Evolutionary conservation across 2,888 invertebrate genomes (phyloP).

Genomic region (Fragum whitleyi): DNA sequence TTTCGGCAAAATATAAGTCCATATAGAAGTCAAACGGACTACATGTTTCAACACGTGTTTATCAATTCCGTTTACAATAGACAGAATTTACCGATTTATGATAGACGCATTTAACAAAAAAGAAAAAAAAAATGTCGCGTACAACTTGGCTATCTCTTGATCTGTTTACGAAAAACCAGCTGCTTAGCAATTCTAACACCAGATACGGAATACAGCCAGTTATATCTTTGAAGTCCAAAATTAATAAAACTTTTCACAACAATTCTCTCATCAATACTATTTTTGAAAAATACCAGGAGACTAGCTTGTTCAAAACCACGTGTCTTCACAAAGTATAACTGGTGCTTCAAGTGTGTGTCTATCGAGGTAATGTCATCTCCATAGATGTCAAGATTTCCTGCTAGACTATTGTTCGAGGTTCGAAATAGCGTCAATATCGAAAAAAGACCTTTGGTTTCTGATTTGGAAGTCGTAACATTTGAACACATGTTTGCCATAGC

Average conservation of each 20-base stretch:
- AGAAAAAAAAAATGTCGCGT: no score
- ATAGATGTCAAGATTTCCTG: neutral
- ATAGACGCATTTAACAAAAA: no score
- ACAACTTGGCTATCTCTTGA: neutral
- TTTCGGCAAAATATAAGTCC: no score
- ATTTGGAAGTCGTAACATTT: neutral
- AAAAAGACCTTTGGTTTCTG: neutral
- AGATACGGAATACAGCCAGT: neutral
- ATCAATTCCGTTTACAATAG: no score
- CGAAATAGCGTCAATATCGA: neutral
- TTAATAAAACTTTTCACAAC: neutral
- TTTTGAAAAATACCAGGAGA: neutral
- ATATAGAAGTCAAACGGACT: no score
- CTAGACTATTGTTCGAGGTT: neutral
- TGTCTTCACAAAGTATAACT: neutral
- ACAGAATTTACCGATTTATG: no score
- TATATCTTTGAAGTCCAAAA: neutral
- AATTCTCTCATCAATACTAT: neutral
- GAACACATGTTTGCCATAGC: neutral
- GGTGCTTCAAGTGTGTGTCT: neutral
- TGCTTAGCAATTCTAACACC: neutral
- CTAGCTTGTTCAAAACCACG: neutral
- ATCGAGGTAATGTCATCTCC: neutral
- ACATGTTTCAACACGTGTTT: no score
- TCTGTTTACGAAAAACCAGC: neutral